Evolutionary conservation across 2,113 vertebrate genomes (phyloP).

Genomic region (Sprattus sprattus): DNA sequence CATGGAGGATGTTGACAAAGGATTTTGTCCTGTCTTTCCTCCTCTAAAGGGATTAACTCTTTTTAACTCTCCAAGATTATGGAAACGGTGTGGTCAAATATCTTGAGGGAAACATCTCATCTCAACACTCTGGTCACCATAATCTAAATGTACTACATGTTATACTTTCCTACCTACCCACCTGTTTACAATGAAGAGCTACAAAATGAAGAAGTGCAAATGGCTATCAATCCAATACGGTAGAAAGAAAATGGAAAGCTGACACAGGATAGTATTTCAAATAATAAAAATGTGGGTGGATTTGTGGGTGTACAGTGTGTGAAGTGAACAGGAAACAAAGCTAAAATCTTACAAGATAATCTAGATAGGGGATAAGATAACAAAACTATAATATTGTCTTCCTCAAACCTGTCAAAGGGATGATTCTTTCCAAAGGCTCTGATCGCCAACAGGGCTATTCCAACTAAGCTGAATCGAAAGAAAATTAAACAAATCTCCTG

Average conservation of each 20-base stretch:
- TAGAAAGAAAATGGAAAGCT: no score
- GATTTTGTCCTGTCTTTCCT: neutral
- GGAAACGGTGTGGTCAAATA: no score
- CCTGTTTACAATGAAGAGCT: no score
- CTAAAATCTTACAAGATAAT: neutral
- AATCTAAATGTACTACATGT: no score
- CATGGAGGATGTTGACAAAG: neutral
- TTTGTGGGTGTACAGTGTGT: neutral
- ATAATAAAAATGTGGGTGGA: neutral
- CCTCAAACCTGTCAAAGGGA: neutral
- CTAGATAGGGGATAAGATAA: neutral
- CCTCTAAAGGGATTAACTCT: neutral
- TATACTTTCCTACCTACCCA: no score
- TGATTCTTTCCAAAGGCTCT: neutral
- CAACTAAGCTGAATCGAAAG: conserved; percentile 3
- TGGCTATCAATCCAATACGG: neutral
- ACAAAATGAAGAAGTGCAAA: neutral
- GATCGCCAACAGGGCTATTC: neutral
- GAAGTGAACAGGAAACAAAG: neutral
- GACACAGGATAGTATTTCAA: no score
- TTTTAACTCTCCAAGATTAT: no score
- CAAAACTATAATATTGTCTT: neutral
- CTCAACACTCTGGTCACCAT: no score
- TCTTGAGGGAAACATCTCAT: no score
- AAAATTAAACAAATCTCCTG: conserved; percentile 2